A percentile compares a stretch with the other conserved stretches of the same genome.
phyloP scores from a whole-genome alignment of 2,113 vertebrate species.

The Podiceps cristatus region DNA sequence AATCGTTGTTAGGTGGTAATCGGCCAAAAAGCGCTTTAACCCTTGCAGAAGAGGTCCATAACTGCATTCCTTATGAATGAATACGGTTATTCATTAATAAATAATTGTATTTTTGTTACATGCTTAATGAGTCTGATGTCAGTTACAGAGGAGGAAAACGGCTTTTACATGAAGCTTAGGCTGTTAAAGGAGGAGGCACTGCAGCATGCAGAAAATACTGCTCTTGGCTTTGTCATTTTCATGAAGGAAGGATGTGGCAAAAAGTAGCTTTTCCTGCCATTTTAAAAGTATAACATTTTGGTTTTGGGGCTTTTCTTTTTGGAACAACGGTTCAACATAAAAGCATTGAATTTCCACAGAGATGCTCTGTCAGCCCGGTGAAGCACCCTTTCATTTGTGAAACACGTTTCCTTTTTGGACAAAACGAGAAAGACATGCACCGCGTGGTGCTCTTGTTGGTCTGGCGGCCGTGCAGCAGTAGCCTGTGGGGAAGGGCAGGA shows the following conservation, averaged over 20 bases:
- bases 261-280: not conserved
- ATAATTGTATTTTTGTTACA: not conserved
- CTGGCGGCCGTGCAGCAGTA: not conserved
- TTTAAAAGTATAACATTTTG: not conserved
- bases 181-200: not conserved
- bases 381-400: not conserved
- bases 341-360: not conserved
- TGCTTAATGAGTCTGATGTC: not conserved
- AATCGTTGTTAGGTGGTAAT: not conserved
- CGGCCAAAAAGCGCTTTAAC: not conserved
- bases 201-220: not conserved
- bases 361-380: not conserved
- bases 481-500: not conserved
- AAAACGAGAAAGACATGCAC: not conserved
- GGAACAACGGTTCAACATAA: not conserved
- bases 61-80: fast-evolving
- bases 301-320: not conserved
- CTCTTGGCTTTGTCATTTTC: not conserved
- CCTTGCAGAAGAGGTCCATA: not conserved
- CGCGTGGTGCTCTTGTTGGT: fast-evolving
- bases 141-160: not conserved
- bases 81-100: not conserved
- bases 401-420: not conserved
- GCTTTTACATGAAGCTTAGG: not conserved
- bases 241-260: not conserved